These are phyloP conservation scores for Sula dactylatra DNA, from an alignment of 2,113 vertebrate species.

Conservation along the genomic window DNA sequence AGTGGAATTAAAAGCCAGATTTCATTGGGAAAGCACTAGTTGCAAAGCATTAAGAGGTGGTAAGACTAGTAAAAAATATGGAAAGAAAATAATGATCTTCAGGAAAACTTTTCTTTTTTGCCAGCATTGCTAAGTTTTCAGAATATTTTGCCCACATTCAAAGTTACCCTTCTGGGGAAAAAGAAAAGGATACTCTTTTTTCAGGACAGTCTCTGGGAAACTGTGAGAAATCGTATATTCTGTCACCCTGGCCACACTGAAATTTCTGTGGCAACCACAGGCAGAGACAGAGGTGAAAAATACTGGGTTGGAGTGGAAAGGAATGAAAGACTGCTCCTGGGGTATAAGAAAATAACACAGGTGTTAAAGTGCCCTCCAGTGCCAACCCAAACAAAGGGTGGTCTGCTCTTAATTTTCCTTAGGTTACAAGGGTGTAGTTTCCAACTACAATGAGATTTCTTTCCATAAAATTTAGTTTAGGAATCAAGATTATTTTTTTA, in stretches of 20 bases:
- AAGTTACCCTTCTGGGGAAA: neutral
- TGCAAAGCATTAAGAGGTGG: neutral
- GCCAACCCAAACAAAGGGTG: conserved; percentile 55
- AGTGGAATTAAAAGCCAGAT: neutral
- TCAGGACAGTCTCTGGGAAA: neutral
- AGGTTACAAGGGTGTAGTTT: neutral
- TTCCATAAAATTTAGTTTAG: neutral
- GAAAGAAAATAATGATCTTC: neutral
- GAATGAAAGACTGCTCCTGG: neutral
- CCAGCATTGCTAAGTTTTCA: neutral
- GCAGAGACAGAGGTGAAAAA: conserved; percentile 1
- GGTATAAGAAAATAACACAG: conserved; percentile 11
- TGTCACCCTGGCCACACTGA: neutral
- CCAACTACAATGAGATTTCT: neutral
- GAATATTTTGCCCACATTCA: neutral
- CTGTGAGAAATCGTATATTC: neutral
- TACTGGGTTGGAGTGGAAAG: neutral
- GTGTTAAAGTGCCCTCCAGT: conserved; percentile 13
- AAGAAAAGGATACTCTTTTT: neutral
- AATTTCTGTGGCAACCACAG: neutral
- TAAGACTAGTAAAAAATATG: neutral
- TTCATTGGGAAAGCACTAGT: neutral
- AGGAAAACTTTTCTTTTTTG: neutral
- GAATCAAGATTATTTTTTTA: neutral
- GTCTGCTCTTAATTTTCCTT: conserved; percentile 17